Conservation (phyloP, 1,140 invertebrate species). For the Stenopsyche tienmushanensis region DNA sequence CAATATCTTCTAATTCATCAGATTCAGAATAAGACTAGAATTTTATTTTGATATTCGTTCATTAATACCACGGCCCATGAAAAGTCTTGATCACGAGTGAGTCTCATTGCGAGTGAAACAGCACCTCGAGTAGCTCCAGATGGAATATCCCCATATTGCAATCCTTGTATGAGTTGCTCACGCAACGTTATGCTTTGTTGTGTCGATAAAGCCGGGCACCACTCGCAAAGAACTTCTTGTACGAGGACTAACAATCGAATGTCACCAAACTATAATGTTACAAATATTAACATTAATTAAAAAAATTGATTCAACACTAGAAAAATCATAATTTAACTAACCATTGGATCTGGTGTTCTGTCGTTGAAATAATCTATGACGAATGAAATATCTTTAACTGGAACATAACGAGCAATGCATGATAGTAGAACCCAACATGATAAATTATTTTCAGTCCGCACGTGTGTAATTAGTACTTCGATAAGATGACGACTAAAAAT, state of each 20-base stretch:
- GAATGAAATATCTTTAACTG: constrained; percentile 45
- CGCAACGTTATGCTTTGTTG: constrained; percentile 42
- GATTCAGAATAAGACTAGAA: background rate
- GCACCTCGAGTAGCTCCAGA: constrained; percentile 16
- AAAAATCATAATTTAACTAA: constrained; percentile 33
- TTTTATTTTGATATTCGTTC: constrained; percentile 15
- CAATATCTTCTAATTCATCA: background rate
- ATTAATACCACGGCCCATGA: constrained; percentile 42
- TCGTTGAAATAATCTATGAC: constrained; percentile 49
- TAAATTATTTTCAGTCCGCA: constrained; percentile 43
- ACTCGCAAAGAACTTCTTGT: constrained; percentile 46
- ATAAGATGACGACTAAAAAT: constrained; percentile 45
- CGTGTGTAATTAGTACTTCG: constrained; percentile 47
- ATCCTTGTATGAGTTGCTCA: constrained; percentile 44
- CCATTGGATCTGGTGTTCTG: constrained; percentile 43
- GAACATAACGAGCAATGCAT: constrained; percentile 45
- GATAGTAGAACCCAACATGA: constrained; percentile 49
- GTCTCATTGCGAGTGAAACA: constrained; percentile 44
- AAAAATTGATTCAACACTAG: too few relatives aligned
- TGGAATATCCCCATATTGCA: constrained; percentile 44
- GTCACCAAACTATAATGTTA: constrained; percentile 43
- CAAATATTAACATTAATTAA: background rate
- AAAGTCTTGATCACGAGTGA: constrained; percentile 44
- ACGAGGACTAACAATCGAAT: constrained; percentile 45
- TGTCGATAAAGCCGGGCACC: constrained; percentile 43